Evolutionary conservation across 2,888 invertebrate genomes (phyloP), one percentile per base, ranked within the genome.

Genomic region (Schrankia costaestrigalis): DNA sequence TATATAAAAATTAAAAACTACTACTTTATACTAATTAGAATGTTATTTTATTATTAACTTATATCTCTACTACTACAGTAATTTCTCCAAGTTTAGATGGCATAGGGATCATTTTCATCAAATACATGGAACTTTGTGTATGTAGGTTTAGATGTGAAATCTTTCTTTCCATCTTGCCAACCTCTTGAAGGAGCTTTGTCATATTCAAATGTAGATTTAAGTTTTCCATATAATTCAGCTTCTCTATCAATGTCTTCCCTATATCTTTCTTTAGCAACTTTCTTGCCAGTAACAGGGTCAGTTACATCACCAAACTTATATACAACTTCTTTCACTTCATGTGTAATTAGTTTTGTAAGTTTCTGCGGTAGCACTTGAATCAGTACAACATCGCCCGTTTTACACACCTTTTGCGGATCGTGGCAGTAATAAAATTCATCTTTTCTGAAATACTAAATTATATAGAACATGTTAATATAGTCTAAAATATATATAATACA

Each of bases 261-360:
- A 66, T 93, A 96, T 63, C 89, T 88, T 42, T 90, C 91, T 30
- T 89, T 92, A 0, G 93, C 92, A 22, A 94, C 92, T 75, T 93
- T 93, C 68, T 94, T 95, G 9, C 94, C 94, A 24, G 94, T 93
- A 12, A 97, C 82, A 1, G 97, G 97, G 78, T 96, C 95, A n/a
- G 92, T 94, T 30, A 95, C 85, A 78, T 97, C 95, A 53, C 97
- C 97, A 55, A 93, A 81, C 1, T 93, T 93, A 75, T 94, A 95
- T 9, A 97, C 90, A 3, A 96, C 90, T 70, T 95, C 91, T 61
- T 93, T 89, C 0, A 97, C 91, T 82, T 92, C 90, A 65, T 96
- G 96, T 4, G 94, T 93, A 6, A 97, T 93, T 1, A 95, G 76
- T 41, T 92, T 91, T 0, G 95, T 94, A 44, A 95, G 61, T 71